Percentiles rank a stretch among this genome's conserved stretches.
Conservation (phyloP, 2,797 vertebrate species). For the Choloepus didactylus region DNA sequence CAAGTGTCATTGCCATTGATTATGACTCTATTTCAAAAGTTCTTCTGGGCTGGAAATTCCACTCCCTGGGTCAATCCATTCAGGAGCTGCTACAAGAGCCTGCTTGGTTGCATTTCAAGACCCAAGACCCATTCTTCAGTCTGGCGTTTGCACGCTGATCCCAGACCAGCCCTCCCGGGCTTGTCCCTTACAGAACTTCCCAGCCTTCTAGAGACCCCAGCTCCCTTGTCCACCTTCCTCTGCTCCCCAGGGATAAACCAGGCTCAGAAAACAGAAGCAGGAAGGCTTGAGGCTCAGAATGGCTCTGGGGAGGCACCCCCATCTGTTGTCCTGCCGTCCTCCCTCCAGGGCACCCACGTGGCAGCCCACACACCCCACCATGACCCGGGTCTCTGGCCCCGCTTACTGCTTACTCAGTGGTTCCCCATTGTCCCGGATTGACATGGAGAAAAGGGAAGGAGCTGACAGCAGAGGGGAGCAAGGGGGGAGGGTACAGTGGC, state of each 20-base stretch:
- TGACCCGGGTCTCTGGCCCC: neutral
- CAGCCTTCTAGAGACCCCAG: neutral
- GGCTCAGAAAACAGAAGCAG: neutral
- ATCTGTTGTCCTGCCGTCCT: neutral
- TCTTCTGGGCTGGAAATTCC: neutral
- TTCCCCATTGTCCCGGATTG: neutral
- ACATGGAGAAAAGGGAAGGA: neutral
- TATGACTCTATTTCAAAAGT: neutral
- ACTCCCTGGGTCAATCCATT: neutral
- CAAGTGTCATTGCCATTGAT: rapidly evolving
- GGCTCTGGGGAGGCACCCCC: neutral
- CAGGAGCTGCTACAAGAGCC: rapidly evolving
- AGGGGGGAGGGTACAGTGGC: neutral
- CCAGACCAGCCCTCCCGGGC: neutral
- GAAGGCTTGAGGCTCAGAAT: neutral
- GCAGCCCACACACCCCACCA: rapidly evolving
- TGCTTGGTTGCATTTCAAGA: neutral
- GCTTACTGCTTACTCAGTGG: neutral
- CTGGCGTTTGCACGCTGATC: neutral
- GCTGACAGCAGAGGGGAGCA: neutral
- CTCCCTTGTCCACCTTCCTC: neutral
- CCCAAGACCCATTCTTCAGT: neutral
- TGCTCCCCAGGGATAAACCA: neutral
- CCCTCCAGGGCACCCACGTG: neutral
- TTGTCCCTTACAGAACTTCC: neutral